Evolutionary conservation across 2,888 invertebrate species (phyloP).

Genomic region (Aspidiotus rigidus): DNA sequence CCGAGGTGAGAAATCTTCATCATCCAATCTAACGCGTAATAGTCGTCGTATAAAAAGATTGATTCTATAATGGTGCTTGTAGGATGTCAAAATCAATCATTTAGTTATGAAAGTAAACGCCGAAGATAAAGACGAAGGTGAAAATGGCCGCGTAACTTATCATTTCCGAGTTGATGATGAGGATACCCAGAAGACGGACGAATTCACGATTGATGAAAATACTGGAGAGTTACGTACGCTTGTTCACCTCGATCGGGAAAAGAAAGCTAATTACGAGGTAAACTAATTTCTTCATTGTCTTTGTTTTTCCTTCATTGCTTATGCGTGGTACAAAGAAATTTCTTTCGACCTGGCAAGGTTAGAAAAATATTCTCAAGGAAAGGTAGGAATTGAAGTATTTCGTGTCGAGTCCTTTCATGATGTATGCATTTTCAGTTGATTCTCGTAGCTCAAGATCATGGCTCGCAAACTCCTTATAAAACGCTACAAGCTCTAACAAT

Average conservation of each 20-base stretch:
- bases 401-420: neutral
- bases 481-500: constrained; percentile 65
- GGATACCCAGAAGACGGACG: constrained; percentile 68
- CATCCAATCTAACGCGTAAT: neutral
- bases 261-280: constrained; percentile 56
- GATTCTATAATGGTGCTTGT: constrained; percentile 37
- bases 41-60: neutral
- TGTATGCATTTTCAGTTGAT: constrained; percentile 51
- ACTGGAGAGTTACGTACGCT: constrained; percentile 74
- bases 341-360: too few relatives aligned
- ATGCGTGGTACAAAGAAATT: too few relatives aligned
- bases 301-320: too few relatives aligned
- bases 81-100: constrained; percentile 65
- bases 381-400: neutral
- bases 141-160: constrained; percentile 75
- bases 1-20: constrained; percentile 54
- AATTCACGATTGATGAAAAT: constrained; percentile 67
- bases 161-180: constrained; percentile 66
- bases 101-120: constrained; percentile 74
- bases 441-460: constrained; percentile 73
- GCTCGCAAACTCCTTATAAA: constrained; percentile 70
- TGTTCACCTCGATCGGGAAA: constrained; percentile 68
- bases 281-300: constrained; percentile 5
- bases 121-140: constrained; percentile 68
- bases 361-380: neutral